phyloP scores from a whole-genome alignment of 2,113 vertebrate genomes.

The Malurus elegans region DNA sequence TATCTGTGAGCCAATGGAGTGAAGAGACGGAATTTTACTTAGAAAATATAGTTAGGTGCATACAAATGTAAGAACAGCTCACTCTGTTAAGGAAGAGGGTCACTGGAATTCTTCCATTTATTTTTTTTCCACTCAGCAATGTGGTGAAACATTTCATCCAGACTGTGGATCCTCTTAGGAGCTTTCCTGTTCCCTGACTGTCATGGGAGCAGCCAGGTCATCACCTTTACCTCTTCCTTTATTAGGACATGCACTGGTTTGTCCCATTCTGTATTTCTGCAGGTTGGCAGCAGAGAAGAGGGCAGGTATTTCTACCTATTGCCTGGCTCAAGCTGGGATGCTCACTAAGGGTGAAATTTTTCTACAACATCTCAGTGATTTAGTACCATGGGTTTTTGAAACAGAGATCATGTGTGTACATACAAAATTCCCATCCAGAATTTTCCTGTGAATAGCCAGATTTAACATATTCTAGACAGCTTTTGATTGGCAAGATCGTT shows the following conservation, averaged over 20 bases:
- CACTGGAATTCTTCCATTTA: neutral
- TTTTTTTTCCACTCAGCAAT: neutral
- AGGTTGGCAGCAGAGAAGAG: neutral
- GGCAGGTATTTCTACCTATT: neutral
- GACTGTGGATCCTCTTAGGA: neutral
- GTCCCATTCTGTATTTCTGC: neutral
- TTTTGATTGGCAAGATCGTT: neutral
- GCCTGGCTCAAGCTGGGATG: neutral
- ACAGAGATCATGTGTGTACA: neutral
- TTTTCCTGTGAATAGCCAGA: neutral
- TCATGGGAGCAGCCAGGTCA: rapidly evolving
- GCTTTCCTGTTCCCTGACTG: neutral
- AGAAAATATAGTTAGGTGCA: neutral
- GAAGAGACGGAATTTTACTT: neutral
- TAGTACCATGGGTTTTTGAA: neutral
- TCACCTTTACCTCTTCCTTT: neutral
- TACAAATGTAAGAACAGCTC: neutral
- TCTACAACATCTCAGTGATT: neutral
- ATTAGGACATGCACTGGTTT: neutral
- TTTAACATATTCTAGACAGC: neutral
- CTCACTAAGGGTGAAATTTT: neutral
- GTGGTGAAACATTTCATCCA: neutral
- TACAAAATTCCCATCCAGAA: neutral
- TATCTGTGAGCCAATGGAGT: neutral
- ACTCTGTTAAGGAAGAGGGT: neutral